Evolutionary conservation across 92 coral and sea anemone genomes (phyloP), one percentile per base, ranked within the genome.

Genomic region (Isaurus tuberculatus): DNA sequence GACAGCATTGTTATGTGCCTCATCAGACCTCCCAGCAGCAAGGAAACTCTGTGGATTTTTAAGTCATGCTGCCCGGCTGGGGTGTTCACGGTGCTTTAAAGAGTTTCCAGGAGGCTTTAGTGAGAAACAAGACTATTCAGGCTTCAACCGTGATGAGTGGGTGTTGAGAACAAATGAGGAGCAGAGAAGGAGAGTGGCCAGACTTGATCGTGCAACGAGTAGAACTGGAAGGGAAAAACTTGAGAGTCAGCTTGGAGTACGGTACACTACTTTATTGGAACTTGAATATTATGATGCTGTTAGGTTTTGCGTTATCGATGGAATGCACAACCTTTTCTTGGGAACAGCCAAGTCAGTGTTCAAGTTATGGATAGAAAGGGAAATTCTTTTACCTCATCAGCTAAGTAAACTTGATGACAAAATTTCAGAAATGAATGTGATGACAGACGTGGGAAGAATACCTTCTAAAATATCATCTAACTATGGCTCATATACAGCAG

Each of bases 11-110:
- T 26, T 84, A 26, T 84, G 81, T 60, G 44, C 72, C 29, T 84
- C 87, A 8, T 84, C 87, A 57, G 87, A 72, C 48, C 72, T 71
- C 26, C 81, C 87, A 72, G 87, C 81, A 72, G 64, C 81, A 27
- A 31, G 81, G 58, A 84, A 84, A 58, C 61, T 84, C 14, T 84
- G 81, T 60, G 81, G 81, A 11, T 72, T 84, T 26, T 20, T 71
- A 31, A 80, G 87, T 1, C 87, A 84, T 68, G 42, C 60, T 32
- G 81, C 70, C 53, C 55, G 72, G 16, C 65, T 68, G 31, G 83
- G 77, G 4, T 83, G 79, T 28, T 69, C 75, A 25, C 43, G 68
- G 30, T 68, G 86, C 65, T 65, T 83, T 25, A 83, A 83, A 37
- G 30, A 14, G 19, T 83, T 83, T 46, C 86, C 86, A 6, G 86